Conservation (phyloP, 2,797 vertebrate genomes). For the Hozukius guyotensis region DNA sequence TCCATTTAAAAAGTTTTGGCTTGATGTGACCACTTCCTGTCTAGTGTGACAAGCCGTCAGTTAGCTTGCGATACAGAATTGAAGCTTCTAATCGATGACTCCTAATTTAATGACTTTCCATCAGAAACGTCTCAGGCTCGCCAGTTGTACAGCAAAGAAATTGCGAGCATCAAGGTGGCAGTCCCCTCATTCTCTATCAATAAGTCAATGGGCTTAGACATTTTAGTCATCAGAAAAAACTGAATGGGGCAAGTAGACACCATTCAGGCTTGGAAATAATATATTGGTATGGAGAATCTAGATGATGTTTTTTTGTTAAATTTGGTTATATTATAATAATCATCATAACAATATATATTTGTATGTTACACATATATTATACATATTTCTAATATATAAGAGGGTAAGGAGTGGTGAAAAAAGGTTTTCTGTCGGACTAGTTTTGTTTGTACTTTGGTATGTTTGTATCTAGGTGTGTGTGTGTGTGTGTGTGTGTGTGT, state of each 20-base stretch:
- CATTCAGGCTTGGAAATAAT: not conserved
- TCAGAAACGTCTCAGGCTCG: not conserved
- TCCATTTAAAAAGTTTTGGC: not conserved
- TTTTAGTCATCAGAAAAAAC: not conserved
- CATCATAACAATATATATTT: not conserved
- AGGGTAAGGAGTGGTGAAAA: not conserved
- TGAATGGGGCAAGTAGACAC: not conserved
- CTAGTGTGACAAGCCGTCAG: not conserved
- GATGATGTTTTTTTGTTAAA: not conserved
- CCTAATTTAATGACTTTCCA: not conserved
- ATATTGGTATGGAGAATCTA: not conserved
- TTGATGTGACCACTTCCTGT: not conserved
- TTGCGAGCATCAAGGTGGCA: not conserved
- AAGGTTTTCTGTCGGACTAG: not conserved
- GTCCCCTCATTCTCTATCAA: not conserved
- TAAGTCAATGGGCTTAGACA: not conserved
- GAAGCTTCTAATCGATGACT: not conserved
- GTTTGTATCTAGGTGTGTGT: not conserved
- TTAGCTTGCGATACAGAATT: not conserved
- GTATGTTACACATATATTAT: not conserved
- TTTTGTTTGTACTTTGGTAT: not conserved
- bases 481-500: too few relatives aligned
- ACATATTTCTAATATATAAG: not conserved
- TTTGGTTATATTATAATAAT: not conserved
- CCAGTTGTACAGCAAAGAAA: not conserved